These are phyloP conservation scores for Tupaia tana DNA, from an alignment of 2,113 vertebrate genomes.

Conservation along the genomic window DNA sequence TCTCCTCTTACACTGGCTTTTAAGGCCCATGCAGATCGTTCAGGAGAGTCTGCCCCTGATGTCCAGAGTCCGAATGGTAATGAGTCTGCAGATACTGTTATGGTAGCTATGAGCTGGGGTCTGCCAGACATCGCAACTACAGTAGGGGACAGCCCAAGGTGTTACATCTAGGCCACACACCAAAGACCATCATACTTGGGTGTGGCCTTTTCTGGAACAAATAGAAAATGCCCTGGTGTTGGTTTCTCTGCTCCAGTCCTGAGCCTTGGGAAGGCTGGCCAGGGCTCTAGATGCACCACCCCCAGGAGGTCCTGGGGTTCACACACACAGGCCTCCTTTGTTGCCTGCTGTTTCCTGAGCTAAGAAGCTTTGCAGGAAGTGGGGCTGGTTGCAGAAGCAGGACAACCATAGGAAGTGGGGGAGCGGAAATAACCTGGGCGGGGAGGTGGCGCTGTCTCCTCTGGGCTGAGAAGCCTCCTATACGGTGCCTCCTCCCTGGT, in stretches of 20 bases:
- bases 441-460: too few relatives aligned
- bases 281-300: too few relatives aligned
- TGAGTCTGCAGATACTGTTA: too few relatives aligned
- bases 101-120: neutral
- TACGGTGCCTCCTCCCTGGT: neutral
- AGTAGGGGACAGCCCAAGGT: neutral
- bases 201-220: neutral
- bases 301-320: conserved; percentile 21
- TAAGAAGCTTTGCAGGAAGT: conserved; percentile 79
- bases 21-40: neutral
- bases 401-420: conserved; percentile 71
- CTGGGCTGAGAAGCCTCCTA: neutral
- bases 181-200: rapidly evolving
- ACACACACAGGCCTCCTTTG: conserved; percentile 78
- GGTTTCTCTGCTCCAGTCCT: neutral
- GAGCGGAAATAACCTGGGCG: too few relatives aligned
- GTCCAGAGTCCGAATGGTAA: neutral
- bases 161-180: neutral
- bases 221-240: neutral
- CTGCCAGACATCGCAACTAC: too few relatives aligned
- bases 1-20: neutral
- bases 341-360: conserved; percentile 79
- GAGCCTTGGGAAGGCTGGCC: too few relatives aligned
- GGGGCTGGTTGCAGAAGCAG: conserved; percentile 72
- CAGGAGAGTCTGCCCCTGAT: neutral